Evolutionary conservation across 2,888 invertebrate genomes (phyloP), one percentile per base, ranked within the genome.

Genomic region (Drosophila neonasuta): DNA sequence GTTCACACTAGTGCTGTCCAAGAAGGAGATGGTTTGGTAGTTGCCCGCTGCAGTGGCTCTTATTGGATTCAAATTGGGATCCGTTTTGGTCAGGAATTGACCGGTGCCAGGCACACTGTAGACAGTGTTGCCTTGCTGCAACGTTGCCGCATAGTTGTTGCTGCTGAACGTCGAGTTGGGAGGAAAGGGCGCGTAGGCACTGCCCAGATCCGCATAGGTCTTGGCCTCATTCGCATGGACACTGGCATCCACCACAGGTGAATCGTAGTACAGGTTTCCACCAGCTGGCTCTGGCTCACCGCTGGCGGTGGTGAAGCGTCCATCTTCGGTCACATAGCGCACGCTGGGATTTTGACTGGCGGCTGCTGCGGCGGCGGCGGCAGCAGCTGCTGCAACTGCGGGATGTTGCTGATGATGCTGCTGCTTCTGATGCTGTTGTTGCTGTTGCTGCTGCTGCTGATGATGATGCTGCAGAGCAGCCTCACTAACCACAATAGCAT

Each of bases 151-250:
- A 52, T 89, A 90, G 50, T 66, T 74, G 52, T 87, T 84, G 65
- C 80, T 64, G 54, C 64, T 68, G 58, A 83, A 84, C 1, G 88
- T 69, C 3, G 87, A 78, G 20, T 83, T 83, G 30, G 87, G 71
- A 24, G 87, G 75, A 60, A 88, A 90, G 49, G 87, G 42, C 30
- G 80, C 52, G 24, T 89, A 90, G 24, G 88, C 85, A 34, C 83
- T 87, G 5, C 90, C 90, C 64, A 91, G 66, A 68, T 91, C 91
- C 10, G 90, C 90, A 57, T 90, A 91, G 0, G 91, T 91, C 71
- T 91, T 91, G 1, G 85, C 69, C 73, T 91, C 91, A 49, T 86
- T 88, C 7, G 77, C 66, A 68, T 89, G 89, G 2, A 82, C 73
- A 9, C 73, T 85, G 42, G 88, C 81, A 52, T 90, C 90, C 2